A percentile compares a stretch with the other conserved stretches of the same genome.
These are phyloP conservation scores for Allygus modestus DNA, from an alignment of 2,888 invertebrate genomes.

Conservation along the genomic window DNA sequence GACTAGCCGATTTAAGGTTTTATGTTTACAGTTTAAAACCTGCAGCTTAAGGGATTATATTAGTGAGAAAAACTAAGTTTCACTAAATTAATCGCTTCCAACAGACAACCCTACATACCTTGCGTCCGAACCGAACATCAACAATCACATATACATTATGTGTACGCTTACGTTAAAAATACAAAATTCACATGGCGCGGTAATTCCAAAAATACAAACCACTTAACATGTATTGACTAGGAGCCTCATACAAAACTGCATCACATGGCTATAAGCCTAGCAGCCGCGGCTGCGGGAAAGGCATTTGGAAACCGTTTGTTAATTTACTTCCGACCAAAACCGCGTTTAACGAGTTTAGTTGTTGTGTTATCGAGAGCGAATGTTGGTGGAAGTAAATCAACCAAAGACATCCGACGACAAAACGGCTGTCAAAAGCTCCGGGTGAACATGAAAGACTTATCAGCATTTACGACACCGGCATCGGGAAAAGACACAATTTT, in stretches of 20 bases:
- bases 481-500: neutral
- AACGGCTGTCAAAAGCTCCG: conserved; percentile 18
- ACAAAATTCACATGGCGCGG: conserved; percentile 42
- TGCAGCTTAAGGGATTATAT: too few relatives aligned
- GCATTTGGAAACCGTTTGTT: neutral
- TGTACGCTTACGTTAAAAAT: conserved; percentile 37
- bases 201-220: conserved; percentile 32
- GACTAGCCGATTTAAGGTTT: too few relatives aligned
- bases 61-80: too few relatives aligned
- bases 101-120: neutral
- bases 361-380: too few relatives aligned
- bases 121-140: conserved; percentile 5
- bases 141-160: conserved; percentile 16
- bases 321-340: neutral
- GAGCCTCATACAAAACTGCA: conserved; percentile 37
- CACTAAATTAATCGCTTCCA: too few relatives aligned
- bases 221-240: conserved; percentile 23
- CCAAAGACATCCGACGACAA: neutral
- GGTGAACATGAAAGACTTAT: conserved; percentile 2
- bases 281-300: conserved; percentile 39
- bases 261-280: conserved; percentile 13
- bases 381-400: neutral
- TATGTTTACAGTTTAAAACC: too few relatives aligned
- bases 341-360: neutral
- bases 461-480: neutral